These are phyloP conservation scores for Ptyas mucosa DNA, from an alignment of 2,113 vertebrate genomes.

Conservation along the genomic window DNA sequence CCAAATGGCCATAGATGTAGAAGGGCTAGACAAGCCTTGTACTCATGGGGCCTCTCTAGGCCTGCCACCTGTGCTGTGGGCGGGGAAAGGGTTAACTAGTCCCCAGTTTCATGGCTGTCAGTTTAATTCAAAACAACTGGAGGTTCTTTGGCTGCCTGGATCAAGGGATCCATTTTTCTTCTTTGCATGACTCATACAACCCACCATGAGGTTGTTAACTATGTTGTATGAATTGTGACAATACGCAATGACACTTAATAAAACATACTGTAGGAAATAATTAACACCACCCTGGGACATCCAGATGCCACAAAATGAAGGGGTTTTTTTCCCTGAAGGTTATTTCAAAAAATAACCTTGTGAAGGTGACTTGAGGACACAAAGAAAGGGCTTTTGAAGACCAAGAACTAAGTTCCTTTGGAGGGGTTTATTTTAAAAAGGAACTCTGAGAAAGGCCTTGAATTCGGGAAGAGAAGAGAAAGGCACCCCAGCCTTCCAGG, in stretches of 20 bases:
- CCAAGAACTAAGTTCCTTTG: not conserved
- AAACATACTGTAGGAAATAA: not conserved
- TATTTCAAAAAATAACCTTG: not conserved
- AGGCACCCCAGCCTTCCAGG: conserved; percentile 19
- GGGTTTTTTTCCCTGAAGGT: not conserved
- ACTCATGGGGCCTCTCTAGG: not conserved
- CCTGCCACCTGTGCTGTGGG: not conserved
- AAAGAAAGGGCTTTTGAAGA: not conserved
- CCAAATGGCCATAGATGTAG: not conserved
- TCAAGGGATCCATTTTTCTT: not conserved
- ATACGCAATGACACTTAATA: not conserved
- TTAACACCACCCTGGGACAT: not conserved
- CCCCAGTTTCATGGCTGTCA: not conserved
- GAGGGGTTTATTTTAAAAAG: not conserved
- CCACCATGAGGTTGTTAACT: not conserved
- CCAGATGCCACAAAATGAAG: not conserved
- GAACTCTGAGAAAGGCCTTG: not conserved
- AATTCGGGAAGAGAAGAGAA: conserved; percentile 30
- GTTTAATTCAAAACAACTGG: not conserved
- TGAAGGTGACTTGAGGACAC: not conserved
- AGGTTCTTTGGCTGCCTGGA: not conserved
- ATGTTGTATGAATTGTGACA: not conserved
- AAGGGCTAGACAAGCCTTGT: not conserved
- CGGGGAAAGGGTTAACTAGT: not conserved
- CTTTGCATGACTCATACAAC: not conserved